Conservation (phyloP, 2,113 vertebrate genomes). For the Gasterosteus aculeatus region DNA sequence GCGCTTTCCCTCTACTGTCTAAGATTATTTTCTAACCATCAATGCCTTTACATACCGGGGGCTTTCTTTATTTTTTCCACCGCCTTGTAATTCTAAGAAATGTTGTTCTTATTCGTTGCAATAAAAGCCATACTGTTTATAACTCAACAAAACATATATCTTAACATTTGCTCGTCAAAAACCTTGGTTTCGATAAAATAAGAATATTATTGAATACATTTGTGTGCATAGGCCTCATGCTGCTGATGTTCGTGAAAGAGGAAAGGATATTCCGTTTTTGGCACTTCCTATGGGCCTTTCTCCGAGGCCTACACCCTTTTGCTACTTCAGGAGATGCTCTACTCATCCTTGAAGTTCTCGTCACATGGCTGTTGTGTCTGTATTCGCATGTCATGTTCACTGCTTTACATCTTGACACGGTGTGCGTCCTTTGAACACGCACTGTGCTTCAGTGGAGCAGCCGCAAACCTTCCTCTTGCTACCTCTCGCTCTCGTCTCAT, state of each 20-base stretch:
- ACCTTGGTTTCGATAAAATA: no score
- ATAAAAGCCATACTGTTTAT: no score
- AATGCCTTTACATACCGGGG: no score
- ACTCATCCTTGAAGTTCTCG: constrained; percentile 2
- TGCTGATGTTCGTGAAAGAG: no score
- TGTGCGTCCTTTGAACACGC: constrained; percentile 26
- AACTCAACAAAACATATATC: no score
- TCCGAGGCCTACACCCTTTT: background rate
- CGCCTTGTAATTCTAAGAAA: no score
- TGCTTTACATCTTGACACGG: constrained; percentile 21
- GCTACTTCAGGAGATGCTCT: background rate
- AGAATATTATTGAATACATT: no score
- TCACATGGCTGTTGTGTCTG: constrained; percentile 1
- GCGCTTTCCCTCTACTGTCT: background rate
- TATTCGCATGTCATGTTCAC: background rate
- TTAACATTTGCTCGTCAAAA: no score
- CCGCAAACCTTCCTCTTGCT: background rate
- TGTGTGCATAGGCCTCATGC: background rate
- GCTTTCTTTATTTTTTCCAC: no score
- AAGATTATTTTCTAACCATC: no score
- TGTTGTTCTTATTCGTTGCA: no score
- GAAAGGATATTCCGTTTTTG: background rate
- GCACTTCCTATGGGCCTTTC: background rate
- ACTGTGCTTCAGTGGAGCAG: constrained; percentile 1
- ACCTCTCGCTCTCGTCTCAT: constrained; percentile 11